Conservation (phyloP, 1,140 invertebrate species). For the Aphaenogaster rudis region DNA sequence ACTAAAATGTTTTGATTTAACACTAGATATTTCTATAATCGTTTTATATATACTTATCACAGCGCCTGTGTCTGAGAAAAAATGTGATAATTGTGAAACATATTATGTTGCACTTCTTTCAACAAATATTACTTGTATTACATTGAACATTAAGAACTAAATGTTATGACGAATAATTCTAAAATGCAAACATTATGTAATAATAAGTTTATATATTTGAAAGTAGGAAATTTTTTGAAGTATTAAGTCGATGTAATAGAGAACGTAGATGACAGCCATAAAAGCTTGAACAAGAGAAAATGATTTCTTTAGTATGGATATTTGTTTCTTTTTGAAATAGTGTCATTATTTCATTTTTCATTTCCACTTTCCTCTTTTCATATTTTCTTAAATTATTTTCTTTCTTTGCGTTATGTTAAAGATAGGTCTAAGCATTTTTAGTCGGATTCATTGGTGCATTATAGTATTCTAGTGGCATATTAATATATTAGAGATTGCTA, state of each 20-base stretch:
- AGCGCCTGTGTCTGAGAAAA: neutral
- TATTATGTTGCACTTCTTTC: neutral
- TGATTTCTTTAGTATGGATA: neutral
- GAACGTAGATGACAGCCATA: too few species aligned
- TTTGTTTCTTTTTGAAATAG: neutral
- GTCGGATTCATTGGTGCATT: neutral
- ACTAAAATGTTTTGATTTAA: neutral
- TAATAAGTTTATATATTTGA: neutral
- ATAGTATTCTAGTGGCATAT: neutral
- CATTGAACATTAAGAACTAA: neutral
- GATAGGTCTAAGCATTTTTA: neutral
- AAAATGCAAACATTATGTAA: conserved; percentile 6
- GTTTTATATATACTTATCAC: neutral
- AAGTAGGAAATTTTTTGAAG: neutral
- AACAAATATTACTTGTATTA: neutral
- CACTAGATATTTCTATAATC: neutral
- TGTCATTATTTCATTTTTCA: neutral
- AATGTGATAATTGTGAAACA: conserved; percentile 2
- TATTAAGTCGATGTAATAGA: neutral
- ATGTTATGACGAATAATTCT: neutral
- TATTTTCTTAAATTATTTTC: neutral
- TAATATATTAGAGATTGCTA: neutral
- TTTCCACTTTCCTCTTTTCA: neutral
- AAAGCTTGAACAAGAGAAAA: neutral
- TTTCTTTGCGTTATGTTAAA: too few species aligned